These are phyloP conservation scores for Lithophane ornitopus DNA, from an alignment of 2,888 invertebrate species.

Conservation along the genomic window DNA sequence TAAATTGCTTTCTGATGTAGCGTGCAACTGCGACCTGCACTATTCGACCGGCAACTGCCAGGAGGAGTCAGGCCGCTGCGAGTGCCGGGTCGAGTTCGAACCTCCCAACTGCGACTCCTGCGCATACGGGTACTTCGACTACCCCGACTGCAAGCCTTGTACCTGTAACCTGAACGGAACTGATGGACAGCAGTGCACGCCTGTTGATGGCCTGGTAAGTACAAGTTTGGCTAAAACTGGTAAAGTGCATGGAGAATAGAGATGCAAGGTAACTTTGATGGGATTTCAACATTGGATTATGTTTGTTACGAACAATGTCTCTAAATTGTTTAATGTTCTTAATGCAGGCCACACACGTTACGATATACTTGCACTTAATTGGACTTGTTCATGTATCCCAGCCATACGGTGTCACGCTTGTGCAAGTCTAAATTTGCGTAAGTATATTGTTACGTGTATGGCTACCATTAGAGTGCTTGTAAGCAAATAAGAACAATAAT, in stretches of 20 bases:
- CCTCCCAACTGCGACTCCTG: conserved; percentile 96
- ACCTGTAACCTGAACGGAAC: conserved; percentile 98
- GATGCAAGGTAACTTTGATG: background rate
- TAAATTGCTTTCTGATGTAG: conserved; percentile 85
- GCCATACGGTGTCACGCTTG: no score
- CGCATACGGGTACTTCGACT: conserved; percentile 97
- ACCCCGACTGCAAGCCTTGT: conserved; percentile 97
- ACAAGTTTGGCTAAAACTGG: background rate
- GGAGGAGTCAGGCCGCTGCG: conserved; percentile 97
- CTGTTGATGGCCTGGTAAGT: conserved; percentile 92
- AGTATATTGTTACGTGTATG: no score
- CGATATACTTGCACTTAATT: no score
- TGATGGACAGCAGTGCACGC: conserved; percentile 95
- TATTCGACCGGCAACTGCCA: conserved; percentile 98
- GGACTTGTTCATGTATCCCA: no score
- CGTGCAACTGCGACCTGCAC: conserved; percentile 96
- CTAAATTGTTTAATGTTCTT: background rate
- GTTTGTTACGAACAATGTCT: background rate
- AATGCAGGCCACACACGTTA: no score
- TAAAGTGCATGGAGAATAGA: background rate
- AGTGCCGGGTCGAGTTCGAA: conserved; percentile 95
- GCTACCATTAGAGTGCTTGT: background rate
- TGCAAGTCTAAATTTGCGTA: no score
- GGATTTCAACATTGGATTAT: background rate
- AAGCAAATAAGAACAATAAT: background rate